Percentiles rank a stretch among this genome's conserved stretches.
Conservation (phyloP, 1,140 invertebrate species). For the Cyphomyrmex costatus region DNA sequence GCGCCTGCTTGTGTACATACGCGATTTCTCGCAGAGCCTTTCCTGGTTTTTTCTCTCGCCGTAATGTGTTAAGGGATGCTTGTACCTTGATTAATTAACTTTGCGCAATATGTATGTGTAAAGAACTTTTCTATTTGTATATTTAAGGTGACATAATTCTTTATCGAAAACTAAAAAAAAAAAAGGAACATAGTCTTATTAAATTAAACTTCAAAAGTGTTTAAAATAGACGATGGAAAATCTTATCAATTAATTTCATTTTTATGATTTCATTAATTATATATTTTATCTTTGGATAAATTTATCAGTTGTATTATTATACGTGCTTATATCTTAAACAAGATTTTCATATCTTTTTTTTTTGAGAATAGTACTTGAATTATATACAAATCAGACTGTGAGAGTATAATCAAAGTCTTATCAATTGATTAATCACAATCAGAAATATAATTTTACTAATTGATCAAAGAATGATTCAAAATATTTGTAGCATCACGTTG, state of each 20-base stretch:
- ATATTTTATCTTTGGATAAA: conserved; percentile 1
- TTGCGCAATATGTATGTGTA: background rate
- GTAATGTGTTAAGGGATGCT: conserved; percentile 2
- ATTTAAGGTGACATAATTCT: background rate
- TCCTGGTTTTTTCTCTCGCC: background rate
- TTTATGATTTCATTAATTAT: background rate
- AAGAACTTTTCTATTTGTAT: background rate
- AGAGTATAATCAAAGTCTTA: no score
- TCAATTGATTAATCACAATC: no score
- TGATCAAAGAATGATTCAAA: no score
- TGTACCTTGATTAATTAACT: conserved; percentile 46
- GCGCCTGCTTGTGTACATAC: conserved; percentile 17
- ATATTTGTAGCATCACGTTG: no score
- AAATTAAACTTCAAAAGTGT: background rate
- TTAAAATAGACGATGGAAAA: background rate
- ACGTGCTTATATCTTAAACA: background rate
- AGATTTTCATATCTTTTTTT: background rate
- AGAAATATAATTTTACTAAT: no score
- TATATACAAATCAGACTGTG: background rate
- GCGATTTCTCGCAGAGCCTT: conserved; percentile 51
- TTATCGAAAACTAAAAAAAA: background rate
- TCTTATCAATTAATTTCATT: background rate
- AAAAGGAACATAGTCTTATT: background rate
- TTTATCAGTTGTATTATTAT: background rate
- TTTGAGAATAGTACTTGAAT: background rate